Base-by-base conservation (phyloP, 2,888 invertebrate genomes). In the Incurvaria masculella region DNA sequence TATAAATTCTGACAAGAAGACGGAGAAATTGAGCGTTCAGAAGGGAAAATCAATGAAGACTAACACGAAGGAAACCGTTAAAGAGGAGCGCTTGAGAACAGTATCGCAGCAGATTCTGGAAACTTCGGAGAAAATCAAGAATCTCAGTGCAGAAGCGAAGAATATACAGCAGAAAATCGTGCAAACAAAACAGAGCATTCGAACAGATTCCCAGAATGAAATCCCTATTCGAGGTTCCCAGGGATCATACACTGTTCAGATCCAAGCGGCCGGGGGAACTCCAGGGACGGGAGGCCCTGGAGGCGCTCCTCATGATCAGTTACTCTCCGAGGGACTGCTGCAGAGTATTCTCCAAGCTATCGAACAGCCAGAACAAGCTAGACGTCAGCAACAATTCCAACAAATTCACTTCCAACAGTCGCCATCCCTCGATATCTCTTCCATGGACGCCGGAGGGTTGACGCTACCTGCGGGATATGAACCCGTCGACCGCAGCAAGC, bases 331-430 rank as follows among this genome's bases (percentile, higher is more conserved):
- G 61, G 91, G 88, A 1, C 72, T 93, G 0, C 65, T 92, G 1
- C 90, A 91, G 61, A 89, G 91, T 46, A 91, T 93, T 48, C 65
- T 93, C 2, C 85, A 88, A 51, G 92, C 91, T 0, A 91, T 92
- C 44, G 92, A 92, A 60, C 86, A 90, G 53, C 88, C 89, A 1
- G 69, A 55, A 43, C 5, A n/a, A 17, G 56, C 55, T 43, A 53
- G 55, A 2, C 55, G 56, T 42, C 47, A 46, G 8, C 52, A 49
- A 54, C 57, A 50, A 41, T 57, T 44, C 56, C 62, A 46, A 62
- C 65, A 50, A 57, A 60, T 42, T 48, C 62, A 49, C 52, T 62
- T 52, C 55, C 62, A 55, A 48, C 51, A 55, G 18, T 49, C 20
- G 51, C 51, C 18, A 8, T 21, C 53, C 1, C 45, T 57, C 14